These are phyloP conservation scores for Apis mellifera DNA, from an alignment of 1,140 invertebrate genomes.

Conservation along the genomic window DNA sequence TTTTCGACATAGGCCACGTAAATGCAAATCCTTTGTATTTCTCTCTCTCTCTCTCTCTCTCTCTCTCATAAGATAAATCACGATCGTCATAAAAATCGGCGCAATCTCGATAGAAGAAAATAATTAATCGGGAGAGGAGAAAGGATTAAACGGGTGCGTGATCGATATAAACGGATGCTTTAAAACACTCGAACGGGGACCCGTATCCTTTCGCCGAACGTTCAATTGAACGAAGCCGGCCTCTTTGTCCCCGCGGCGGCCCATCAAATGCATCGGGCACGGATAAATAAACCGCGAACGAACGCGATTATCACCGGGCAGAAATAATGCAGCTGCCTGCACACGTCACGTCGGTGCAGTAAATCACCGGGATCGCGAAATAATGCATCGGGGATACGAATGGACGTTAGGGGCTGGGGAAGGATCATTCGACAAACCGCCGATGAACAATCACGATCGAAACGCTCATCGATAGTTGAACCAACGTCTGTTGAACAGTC, in stretches of 20 bases:
- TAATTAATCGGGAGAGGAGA: neutral
- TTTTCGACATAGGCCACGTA: neutral
- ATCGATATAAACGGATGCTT: neutral
- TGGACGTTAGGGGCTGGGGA: constrained; percentile 28
- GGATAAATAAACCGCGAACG: constrained; percentile 56
- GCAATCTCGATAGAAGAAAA: neutral
- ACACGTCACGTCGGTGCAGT: constrained; percentile 21
- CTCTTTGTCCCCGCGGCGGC: constrained; percentile 4
- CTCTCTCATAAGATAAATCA: neutral
- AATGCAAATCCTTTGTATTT: neutral
- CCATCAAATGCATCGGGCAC: neutral
- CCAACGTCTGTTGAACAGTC: too few species aligned
- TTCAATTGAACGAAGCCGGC: constrained; percentile 25
- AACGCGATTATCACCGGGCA: constrained; percentile 53
- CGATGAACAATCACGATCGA: constrained; percentile 26
- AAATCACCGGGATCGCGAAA: constrained; percentile 36
- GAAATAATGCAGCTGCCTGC: constrained; percentile 56
- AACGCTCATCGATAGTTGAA: neutral
- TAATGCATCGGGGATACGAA: constrained; percentile 33
- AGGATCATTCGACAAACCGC: neutral
- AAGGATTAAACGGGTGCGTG: too few species aligned
- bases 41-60: neutral
- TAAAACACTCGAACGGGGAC: neutral
- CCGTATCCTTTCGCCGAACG: constrained; percentile 7
- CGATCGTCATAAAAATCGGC: neutral